Percentiles rank a stretch among this genome's conserved stretches.
Conservation (phyloP, 2,797 vertebrate genomes). For the Ambastaia sidthimunki region DNA sequence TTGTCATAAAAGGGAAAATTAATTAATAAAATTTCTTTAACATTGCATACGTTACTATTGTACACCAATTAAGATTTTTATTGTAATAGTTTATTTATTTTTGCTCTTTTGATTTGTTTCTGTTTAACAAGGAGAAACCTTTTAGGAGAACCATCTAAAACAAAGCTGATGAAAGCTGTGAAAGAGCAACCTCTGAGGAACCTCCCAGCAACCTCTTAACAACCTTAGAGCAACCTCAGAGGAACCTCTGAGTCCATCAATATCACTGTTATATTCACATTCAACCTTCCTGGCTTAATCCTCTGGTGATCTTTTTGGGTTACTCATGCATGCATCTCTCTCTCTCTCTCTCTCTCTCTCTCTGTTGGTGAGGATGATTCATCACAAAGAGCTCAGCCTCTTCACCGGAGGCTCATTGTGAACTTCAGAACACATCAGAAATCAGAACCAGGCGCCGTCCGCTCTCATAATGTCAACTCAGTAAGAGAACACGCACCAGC, state of each 20-base stretch:
- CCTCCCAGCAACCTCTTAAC: not conserved
- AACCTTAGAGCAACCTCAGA: not conserved
- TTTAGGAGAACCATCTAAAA: not conserved
- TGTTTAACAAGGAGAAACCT: not conserved
- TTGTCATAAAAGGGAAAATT: not conserved
- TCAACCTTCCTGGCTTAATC: not conserved
- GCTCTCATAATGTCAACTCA: conserved; percentile 75
- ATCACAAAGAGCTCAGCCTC: conserved; percentile 65
- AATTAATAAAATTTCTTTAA: too few species aligned
- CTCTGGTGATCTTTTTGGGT: not conserved
- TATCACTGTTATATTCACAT: not conserved
- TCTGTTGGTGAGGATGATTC: conserved; percentile 71
- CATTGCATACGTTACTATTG: too few species aligned
- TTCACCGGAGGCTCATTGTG: conserved; percentile 84
- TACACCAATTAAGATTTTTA: too few species aligned
- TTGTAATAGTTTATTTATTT: not conserved
- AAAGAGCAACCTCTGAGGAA: not conserved
- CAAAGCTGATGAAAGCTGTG: not conserved
- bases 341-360: conserved; percentile 56
- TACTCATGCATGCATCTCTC: not conserved
- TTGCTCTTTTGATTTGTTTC: not conserved
- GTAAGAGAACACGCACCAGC: conserved; percentile 48
- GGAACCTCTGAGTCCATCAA: not conserved
- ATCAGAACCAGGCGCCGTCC: conserved; percentile 78
- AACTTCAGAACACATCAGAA: conserved; percentile 87